Base-by-base conservation (phyloP, 2,888 invertebrate genomes). In the Perizoma flavofasciatum region DNA sequence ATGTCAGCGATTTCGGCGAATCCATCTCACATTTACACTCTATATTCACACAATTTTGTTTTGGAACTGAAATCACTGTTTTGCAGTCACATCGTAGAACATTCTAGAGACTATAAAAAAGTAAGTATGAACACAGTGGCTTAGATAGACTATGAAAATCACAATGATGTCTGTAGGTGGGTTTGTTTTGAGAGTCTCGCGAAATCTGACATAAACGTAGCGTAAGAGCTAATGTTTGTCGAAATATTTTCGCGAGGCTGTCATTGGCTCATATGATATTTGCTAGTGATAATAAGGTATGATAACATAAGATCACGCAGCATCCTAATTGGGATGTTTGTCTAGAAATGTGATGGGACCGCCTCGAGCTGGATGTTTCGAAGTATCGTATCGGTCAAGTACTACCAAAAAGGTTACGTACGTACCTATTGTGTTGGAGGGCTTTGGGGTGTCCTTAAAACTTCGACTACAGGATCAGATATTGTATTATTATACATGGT, bases 231-330 rank as follows among this genome's bases (percentile, higher is more conserved):
- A 48, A 41, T 77, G 65, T 77, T 77, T 75, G 70, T 44, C 37
- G 62, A 67, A 68, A 77, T 73, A 73, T 79, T 77, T 75, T 71
- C 71, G 63, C 72, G 57, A 53, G 61, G 63, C 63, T 69, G 70
- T 68, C 71, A 79, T 78, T 76, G 75, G 77, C 59, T 63, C 61
- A 55, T 55, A 56, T 57, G 67, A 59, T 83, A 77, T 83, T 82
- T 81, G 74, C 77, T 70, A 71, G 77, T 81, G 85, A 81, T 84
- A 82, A 84, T 72, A 71, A 59, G 47, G 59, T 68, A 70, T 67
- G 83, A 79, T 83, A 81, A 80, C 74, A 71, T 64, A 63, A 69
- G 70, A 71, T 71, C 72, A 70, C 68, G 66, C 58, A 64, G 56
- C 56, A 67, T 71, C 59, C 66, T 73, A 70, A 75, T 74, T 71